A percentile compares a stretch with the other conserved stretches of the same genome.
Conservation (phyloP, 2,797 vertebrate species). For the Morelia viridis region DNA sequence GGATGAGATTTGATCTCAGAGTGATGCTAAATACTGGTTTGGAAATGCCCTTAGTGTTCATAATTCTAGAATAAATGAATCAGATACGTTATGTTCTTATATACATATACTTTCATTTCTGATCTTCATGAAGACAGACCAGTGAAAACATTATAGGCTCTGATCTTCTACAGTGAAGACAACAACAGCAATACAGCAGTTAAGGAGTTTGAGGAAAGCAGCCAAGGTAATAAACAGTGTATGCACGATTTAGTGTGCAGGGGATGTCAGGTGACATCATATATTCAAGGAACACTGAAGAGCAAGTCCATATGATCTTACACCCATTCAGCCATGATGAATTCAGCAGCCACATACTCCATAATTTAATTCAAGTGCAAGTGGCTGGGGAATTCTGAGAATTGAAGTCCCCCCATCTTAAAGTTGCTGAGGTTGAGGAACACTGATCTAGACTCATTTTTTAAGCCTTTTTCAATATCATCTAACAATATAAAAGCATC, state of each 20-base stretch:
- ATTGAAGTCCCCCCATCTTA: no score
- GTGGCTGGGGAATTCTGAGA: no score
- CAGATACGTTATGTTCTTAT: no score
- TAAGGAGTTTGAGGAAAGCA: not conserved
- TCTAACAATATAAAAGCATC: not conserved
- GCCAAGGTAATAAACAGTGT: not conserved
- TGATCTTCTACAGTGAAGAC: rapidly evolving
- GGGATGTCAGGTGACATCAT: not conserved
- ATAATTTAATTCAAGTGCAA: not conserved
- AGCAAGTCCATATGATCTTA: not conserved
- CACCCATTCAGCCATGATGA: not conserved
- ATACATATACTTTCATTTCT: not conserved
- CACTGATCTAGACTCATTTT: not conserved
- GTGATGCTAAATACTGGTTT: no score
- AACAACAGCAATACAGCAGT: not conserved
- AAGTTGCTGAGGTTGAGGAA: no score
- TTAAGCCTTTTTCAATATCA: not conserved
- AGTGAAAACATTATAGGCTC: not conserved
- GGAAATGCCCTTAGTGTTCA: no score
- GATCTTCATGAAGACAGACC: not conserved
- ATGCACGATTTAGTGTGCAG: not conserved
- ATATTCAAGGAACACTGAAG: not conserved
- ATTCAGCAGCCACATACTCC: not conserved
- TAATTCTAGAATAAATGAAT: no score
- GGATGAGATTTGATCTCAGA: no score